Base-by-base conservation (phyloP, 2,888 invertebrate genomes). In the Netelia virgata region DNA sequence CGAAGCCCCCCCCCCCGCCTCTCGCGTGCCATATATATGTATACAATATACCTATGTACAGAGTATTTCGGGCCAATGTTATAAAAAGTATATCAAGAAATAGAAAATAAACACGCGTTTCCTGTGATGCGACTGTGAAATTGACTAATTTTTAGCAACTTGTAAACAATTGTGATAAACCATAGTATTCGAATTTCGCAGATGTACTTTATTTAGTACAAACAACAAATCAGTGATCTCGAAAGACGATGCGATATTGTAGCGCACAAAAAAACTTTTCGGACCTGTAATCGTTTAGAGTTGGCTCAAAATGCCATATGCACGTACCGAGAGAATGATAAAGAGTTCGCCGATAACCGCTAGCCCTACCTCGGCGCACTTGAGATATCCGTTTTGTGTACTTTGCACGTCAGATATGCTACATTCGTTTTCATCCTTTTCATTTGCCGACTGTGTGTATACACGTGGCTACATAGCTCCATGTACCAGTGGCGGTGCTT, bases 321-420 rank as follows among this genome's bases (percentile, higher is more conserved):
- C 20, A 53, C 41, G 23, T 20, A 63, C n/a, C 41, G 14, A 23
- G 53, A 77, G 55, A 23, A 43, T 16, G 47, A 50, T 57, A 57
- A 70, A 63, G 41, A 61, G 70, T 50, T 70, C 6, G 61, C 36
- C 69, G 63, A 78, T 78, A 78, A 70, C 78, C 70, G 55, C 70
- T 55, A 79, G 23, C 72, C 64, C 57, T 55, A 53, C 14, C 50
- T 41, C 47, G 43, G 64, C 18, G 14, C 66, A 73, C 72, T 79
- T 79, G 73, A 79, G 66, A 79, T 79, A 79, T 66, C 47, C 64
- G 64, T 66, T 79, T 64, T 66, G 72, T 79, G 64, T 79, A 79
- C 73, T 66, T 72, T 57, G 73, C 43, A 57, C 79, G 55, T 72
- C 64, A 55, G 64, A 73, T 63, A 59, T 53, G 70, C 55, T 79